Evolutionary conservation across 2,888 invertebrate genomes (phyloP), one percentile per base, ranked within the genome.

Genomic region (Nomada ruficornis): DNA sequence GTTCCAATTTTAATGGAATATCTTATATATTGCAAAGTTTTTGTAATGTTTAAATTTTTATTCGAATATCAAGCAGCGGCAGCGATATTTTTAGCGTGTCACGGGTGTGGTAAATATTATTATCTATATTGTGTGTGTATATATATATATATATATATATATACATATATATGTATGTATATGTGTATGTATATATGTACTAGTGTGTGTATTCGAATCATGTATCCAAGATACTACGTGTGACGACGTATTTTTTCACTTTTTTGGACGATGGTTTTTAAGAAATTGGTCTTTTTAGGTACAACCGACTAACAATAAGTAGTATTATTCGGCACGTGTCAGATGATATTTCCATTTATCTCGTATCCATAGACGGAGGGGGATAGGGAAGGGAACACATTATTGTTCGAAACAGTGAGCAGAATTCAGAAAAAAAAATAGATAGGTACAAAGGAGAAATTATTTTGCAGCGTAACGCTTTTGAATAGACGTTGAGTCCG

Each of bases 321-420:
- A 72, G 82, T 71, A 82, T 80, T 75, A 60, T 80, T 75, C 75
- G 75, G 55, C 65, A 59, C 42, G 7, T 0, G 60, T 64, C 47
- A 44, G 18, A 18, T 29, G 52, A 52, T 62, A 64, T 44, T 57
- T 47, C 52, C 11, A 44, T 62, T 71, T 67, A 26, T 71, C 65
- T 62, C 29, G 44, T 23, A 59, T 42, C 57, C 15, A 1, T 54
- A 60, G 11, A 7, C 4, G 15, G 23, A n/a, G n/a, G 2, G 44
- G 5, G 11, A 13, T 47, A 15, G 47, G 47, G 15, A 47, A 26
- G 20, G 11, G 36, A 23, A 50, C 42, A 62, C 18, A 18, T 55
- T 23, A 18, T 55, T 23, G 10, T 52, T 15, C 7, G 29, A 57
- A 47, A 70, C 9, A 26, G 18, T 11, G 36, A 62, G 10, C 15